A percentile compares a stretch with the other conserved stretches of the same genome.
Conservation (phyloP, 2,888 invertebrate genomes). For the Lasioglossum pauxillum region DNA sequence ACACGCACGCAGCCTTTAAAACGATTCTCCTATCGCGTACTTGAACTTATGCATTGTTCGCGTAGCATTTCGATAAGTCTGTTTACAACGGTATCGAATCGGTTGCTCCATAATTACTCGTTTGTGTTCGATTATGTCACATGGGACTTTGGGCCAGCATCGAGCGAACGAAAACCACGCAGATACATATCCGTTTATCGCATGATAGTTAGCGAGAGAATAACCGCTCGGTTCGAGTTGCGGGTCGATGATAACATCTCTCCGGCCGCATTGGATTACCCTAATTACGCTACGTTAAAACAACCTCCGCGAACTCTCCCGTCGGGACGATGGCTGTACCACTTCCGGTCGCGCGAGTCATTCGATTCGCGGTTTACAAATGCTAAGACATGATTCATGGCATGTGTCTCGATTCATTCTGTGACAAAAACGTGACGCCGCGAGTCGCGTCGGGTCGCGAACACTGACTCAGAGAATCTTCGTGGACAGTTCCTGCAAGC, state of each 20-base stretch:
- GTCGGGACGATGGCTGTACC: background rate
- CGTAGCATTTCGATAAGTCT: background rate
- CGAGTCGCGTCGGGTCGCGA: background rate
- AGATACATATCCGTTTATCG: too few relatives aligned
- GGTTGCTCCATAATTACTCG: background rate
- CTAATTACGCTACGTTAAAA: background rate
- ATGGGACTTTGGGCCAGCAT: background rate
- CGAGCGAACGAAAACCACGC: too few relatives aligned
- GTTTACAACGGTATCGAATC: background rate
- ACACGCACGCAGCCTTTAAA: background rate
- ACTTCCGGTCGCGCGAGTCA: slow-evolving; percentile 13
- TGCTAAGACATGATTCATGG: background rate
- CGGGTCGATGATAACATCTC: background rate
- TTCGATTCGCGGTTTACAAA: background rate
- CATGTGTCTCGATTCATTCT: background rate
- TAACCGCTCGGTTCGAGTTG: background rate
- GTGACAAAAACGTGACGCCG: slow-evolving; percentile 6
- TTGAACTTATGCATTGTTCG: background rate
- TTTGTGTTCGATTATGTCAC: background rate
- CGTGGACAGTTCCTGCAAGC: background rate
- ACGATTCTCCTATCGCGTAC: background rate
- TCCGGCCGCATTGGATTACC: background rate
- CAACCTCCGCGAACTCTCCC: background rate
- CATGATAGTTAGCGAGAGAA: background rate
- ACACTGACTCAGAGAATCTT: slow-evolving; percentile 1